Base-by-base conservation (phyloP, 92 coral and sea anemone genomes). In the Virgularia gustaviana region DNA sequence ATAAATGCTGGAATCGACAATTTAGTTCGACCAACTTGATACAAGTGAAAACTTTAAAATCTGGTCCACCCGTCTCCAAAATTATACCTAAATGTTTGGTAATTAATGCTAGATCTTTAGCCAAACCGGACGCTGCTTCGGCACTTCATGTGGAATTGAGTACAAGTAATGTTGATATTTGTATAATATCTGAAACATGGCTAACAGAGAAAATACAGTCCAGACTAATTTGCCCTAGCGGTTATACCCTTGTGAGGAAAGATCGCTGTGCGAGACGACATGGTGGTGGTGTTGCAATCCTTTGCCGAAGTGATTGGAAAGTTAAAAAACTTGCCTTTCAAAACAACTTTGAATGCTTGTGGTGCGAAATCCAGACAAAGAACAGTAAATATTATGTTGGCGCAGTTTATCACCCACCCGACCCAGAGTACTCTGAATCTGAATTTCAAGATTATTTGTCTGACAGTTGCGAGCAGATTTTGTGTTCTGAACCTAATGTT, bases 171-270 rank as follows among this genome's bases (percentile, higher is more conserved):
- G n/a, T 82, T 55, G 83, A 83, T 37, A 29, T 70, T 55, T 83
- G 83, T 36, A 77, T 83, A 53, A 36, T 83, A 18, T 68, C 83
- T 42, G 87, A 83, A 41, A 57, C 87, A 9, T 83, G 78, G 81
- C 38, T 82, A 51, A 77, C 76, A 34, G 36, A 70, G 39, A n/a
- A n/a, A 45, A 62, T 82, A 36, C 37, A 52, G 29, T 63, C 72
- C 9, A 49, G 76, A 59, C 29, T 49, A 45, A 77, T 75, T 42
- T 84, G 81, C 45, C 88, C 84, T 15, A 51, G 49, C 0, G 83
- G 70, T 55, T 58, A 58, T 15, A 36, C 27, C 30, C 23, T 61
- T 29, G 64, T 57, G 34, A 36, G 53, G 35, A 57, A 44, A 45
- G 78, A 73, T 44, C 65, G 78, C n/a, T 53, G 11, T 18, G 72